Conservation (phyloP, 2,797 vertebrate genomes). For the Enteromius argenteus region DNA sequence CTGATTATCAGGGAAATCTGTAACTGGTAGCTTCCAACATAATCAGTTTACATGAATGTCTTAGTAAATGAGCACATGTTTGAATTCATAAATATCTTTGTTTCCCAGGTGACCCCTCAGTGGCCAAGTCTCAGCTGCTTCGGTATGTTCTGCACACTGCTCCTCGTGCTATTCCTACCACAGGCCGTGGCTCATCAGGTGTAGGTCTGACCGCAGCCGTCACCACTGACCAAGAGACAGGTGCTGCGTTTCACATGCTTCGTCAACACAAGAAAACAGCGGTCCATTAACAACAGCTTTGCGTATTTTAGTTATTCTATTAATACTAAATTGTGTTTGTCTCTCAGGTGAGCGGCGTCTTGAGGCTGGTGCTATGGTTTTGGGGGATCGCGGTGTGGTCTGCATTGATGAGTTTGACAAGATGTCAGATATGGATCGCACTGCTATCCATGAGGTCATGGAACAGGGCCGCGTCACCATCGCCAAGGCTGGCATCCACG, state of each 20-base stretch:
- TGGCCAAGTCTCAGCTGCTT: conserved; percentile 96
- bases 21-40: neutral
- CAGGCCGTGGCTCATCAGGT: conserved; percentile 92
- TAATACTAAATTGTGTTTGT: neutral
- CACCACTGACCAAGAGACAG: conserved; percentile 96
- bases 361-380: conserved; percentile 96
- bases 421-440: conserved; percentile 98
- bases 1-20: neutral
- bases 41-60: neutral
- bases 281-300: neutral
- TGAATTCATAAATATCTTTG: neutral
- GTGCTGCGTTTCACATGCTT: conserved; percentile 70
- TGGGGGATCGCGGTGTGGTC: conserved; percentile 94
- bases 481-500: conserved; percentile 96
- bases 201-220: conserved; percentile 95
- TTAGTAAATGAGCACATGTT: neutral
- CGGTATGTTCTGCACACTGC: conserved; percentile 92
- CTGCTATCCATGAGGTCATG: conserved; percentile 99
- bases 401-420: conserved; percentile 99
- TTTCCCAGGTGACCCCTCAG: conserved; percentile 91
- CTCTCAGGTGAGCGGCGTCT: conserved; percentile 88
- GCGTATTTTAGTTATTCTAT: neutral
- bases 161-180: conserved; percentile 93
- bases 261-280: neutral
- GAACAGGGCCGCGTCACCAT: conserved; percentile 97